Evolutionary conservation across 2,888 invertebrate genomes (phyloP), one percentile per base, ranked within the genome.

Genomic region (Drosophila suboccidentalis): DNA sequence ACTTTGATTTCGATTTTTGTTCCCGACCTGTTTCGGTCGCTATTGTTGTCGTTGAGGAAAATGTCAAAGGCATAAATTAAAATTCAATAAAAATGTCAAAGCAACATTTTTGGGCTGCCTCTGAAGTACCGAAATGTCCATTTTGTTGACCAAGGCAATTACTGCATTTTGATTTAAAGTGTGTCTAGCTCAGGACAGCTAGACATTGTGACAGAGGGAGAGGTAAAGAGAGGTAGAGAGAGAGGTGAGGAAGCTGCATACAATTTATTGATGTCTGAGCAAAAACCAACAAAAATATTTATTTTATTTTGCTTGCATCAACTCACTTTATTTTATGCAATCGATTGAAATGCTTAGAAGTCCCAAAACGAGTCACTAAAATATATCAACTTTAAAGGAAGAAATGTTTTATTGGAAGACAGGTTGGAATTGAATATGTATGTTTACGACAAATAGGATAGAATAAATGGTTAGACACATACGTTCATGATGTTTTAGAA

Each of bases 81-180:
- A 89, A 72, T 89, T 82, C 86, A 89, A 87, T 87, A 87, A 89
- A 87, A 87, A 82, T 87, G 86, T 86, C 86, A 89, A 62, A 89
- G 82, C 84, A 85, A 67, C 53, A 44, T 50, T 70, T 73, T 55
- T 47, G 19, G 19, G 13, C 32, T 58, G 47, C 36, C 44, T 51
- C 36, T 43, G 26, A 39, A 29, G 38, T 9, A 44, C 22, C n/a
- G 5, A 69, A 53, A 41, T 44, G 54, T 49, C 29, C 44, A 57
- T 49, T 82, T 60, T 55, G 68, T 65, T 59, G 41, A 17, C 63
- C 55, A 26, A 58, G 58, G 53, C 62, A 73, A 71, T 70, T 75
- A 50, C 57, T 60, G 66, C 50, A 71, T 58, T 78, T 80, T 65
- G 68, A 67, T 86, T 80, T 83, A 62, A 59, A 57, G 29, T 54